These are phyloP conservation scores for Hiodon alosoides DNA, from an alignment of 2,113 vertebrate genomes.

Conservation along the genomic window DNA sequence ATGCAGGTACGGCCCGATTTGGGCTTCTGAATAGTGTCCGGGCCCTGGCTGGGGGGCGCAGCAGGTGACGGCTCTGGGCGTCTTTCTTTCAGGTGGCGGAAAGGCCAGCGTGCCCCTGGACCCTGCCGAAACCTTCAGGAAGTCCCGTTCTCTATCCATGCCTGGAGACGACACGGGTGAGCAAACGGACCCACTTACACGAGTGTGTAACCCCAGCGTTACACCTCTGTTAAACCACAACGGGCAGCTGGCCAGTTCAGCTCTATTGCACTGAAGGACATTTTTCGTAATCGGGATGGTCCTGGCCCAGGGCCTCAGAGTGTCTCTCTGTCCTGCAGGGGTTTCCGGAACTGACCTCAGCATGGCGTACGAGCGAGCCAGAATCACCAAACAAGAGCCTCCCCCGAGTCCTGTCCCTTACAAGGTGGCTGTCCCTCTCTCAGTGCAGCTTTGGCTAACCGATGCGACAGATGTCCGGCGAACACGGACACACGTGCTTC, in stretches of 20 bases:
- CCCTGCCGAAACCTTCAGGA: slow-evolving; percentile 50
- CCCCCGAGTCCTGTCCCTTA: slow-evolving; percentile 36
- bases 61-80: slow-evolving; percentile 11
- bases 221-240: no score
- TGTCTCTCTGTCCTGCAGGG: slow-evolving; percentile 33
- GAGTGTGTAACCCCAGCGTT: no score
- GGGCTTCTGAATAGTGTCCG: no score
- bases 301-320: neutral
- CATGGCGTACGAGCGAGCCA: slow-evolving; percentile 54
- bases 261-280: no score
- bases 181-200: no score
- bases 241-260: no score
- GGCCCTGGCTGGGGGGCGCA: neutral
- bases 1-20: slow-evolving; percentile 34
- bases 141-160: slow-evolving; percentile 58
- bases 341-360: slow-evolving; percentile 54
- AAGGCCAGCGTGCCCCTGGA: slow-evolving; percentile 43
- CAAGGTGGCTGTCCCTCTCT: slow-evolving; percentile 56
- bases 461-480: neutral
- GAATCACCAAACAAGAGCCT: slow-evolving; percentile 47
- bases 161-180: slow-evolving; percentile 50
- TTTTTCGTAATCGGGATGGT: neutral
- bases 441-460: neutral
- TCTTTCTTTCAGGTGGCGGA: slow-evolving; percentile 48
- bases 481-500: neutral